These are phyloP conservation scores for Diorhabda carinulata DNA, from an alignment of 1,140 invertebrate genomes.

Conservation along the genomic window DNA sequence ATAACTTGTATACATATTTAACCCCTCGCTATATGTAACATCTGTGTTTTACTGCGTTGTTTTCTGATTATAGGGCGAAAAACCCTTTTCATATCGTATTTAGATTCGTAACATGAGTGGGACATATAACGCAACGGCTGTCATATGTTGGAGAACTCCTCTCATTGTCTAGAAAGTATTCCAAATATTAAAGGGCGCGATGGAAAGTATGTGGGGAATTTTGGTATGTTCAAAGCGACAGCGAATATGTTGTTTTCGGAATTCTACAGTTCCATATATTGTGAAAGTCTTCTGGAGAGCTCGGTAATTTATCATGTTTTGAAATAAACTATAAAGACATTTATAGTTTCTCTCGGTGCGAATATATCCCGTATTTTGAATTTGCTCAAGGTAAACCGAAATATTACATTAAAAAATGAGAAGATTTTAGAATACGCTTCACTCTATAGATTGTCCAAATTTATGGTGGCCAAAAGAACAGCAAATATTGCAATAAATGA, in stretches of 20 bases:
- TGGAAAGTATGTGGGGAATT: slow-evolving; percentile 2
- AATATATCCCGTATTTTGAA: too few species aligned
- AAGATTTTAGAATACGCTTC: too few species aligned
- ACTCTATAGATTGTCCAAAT: too few species aligned
- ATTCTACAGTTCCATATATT: not conserved
- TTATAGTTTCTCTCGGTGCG: too few species aligned
- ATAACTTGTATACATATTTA: not conserved
- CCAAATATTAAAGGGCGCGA: not conserved
- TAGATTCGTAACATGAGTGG: not conserved
- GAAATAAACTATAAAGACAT: too few species aligned
- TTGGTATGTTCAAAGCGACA: not conserved
- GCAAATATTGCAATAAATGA: too few species aligned
- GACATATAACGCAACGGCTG: not conserved
- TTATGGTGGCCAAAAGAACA: too few species aligned
- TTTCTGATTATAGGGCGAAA: not conserved
- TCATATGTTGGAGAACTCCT: not conserved
- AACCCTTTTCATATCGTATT: slow-evolving; percentile 2
- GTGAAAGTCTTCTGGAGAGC: too few species aligned
- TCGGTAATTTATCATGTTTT: too few species aligned
- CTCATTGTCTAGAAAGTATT: slow-evolving; percentile 1
- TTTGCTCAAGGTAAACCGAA: too few species aligned
- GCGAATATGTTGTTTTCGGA: not conserved
- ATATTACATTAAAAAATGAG: too few species aligned
- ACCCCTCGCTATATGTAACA: not conserved
- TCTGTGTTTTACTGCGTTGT: not conserved